Conservation (phyloP, 2,888 invertebrate genomes). For the Polydrusus cervinus region DNA sequence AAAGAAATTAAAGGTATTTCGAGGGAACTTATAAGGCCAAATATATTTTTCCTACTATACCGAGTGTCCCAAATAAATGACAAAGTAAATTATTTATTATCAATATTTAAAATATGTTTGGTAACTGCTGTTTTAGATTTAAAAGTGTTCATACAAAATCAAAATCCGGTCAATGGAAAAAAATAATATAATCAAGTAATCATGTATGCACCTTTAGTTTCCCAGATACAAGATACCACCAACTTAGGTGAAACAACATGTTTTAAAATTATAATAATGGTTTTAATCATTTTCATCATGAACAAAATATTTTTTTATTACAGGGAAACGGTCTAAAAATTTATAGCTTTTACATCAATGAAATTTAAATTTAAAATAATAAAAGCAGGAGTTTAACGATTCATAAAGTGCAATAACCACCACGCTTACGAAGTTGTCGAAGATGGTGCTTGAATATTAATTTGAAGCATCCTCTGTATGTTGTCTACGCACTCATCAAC, state of each 20-base stretch:
- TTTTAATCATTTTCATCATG: constrained; percentile 52
- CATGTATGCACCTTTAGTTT: neutral
- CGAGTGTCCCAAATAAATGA: no score
- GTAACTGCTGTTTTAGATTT: no score
- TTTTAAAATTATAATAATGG: constrained; percentile 38
- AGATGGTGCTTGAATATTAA: constrained; percentile 45
- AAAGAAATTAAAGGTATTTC: no score
- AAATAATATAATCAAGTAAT: neutral
- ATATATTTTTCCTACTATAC: no score
- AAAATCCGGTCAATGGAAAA: no score
- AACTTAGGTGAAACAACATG: constrained; percentile 25
- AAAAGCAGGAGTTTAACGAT: constrained; percentile 50
- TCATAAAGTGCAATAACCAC: constrained; percentile 55
- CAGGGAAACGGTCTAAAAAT: constrained; percentile 42
- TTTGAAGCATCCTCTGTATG: constrained; percentile 50
- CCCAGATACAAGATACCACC: constrained; percentile 22
- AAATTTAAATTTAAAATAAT: constrained; percentile 54
- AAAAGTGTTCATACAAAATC: no score
- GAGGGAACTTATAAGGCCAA: no score
- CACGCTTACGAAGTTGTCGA: constrained; percentile 44
- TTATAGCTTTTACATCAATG: constrained; percentile 49
- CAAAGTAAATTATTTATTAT: no score
- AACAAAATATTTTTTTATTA: constrained; percentile 44
- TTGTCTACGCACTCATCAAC: constrained; percentile 35
- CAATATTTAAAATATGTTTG: no score